Percentiles rank a stretch among this genome's conserved stretches.
Conservation (phyloP, 1,140 invertebrate genomes). For the Cotesia chilonis region DNA sequence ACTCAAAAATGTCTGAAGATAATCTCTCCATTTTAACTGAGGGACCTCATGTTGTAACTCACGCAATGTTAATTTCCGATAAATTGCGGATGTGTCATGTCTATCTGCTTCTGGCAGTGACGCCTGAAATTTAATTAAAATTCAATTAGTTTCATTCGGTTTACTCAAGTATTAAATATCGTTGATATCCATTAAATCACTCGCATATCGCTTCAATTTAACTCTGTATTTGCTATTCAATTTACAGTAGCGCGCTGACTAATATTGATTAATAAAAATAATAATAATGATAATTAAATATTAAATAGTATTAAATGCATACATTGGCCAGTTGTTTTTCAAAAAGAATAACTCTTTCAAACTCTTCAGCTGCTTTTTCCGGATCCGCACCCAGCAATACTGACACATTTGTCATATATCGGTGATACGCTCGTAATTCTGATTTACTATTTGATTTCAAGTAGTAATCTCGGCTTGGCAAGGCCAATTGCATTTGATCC, state of each 20-base stretch:
- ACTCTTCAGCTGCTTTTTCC: slow-evolving; percentile 70
- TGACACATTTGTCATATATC: slow-evolving; percentile 81
- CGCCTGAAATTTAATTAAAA: slow-evolving; percentile 64
- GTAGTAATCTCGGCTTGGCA: slow-evolving; percentile 86
- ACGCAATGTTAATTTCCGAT: slow-evolving; percentile 74
- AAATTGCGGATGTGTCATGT: slow-evolving; percentile 82
- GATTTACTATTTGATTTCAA: slow-evolving; percentile 74
- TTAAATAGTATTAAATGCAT: slow-evolving; percentile 47
- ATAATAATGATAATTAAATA: slow-evolving; percentile 10
- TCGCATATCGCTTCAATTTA: neutral
- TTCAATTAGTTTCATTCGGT: slow-evolving; percentile 3
- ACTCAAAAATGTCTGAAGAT: slow-evolving; percentile 76
- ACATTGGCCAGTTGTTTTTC: slow-evolving; percentile 83
- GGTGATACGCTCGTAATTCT: slow-evolving; percentile 77
- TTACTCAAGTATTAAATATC: neutral
- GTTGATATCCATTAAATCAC: neutral
- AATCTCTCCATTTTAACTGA: slow-evolving; percentile 80
- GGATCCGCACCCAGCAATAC: slow-evolving; percentile 77
- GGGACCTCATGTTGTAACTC: slow-evolving; percentile 75
- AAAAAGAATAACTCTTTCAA: slow-evolving; percentile 76
- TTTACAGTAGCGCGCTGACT: neutral
- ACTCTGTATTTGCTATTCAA: no score
- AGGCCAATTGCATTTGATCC: slow-evolving; percentile 81
- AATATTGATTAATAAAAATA: neutral
- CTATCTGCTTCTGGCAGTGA: slow-evolving; percentile 82